Evolutionary conservation across 2,113 vertebrate species (phyloP).

Genomic region (Bubo scandiacus): DNA sequence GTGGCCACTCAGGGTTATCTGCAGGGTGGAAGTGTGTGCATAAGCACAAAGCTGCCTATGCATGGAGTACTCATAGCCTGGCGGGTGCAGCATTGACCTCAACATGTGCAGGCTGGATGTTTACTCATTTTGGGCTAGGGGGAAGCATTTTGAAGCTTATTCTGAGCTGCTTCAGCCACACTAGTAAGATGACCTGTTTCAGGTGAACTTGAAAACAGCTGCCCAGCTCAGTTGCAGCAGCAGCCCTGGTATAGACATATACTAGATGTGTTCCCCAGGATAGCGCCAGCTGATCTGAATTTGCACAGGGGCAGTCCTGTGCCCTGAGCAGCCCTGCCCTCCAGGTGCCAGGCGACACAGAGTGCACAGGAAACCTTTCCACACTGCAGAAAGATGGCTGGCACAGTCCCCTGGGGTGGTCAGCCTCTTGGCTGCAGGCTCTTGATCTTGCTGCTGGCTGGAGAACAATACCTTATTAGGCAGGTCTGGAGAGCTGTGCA

Average conservation of each 20-base stretch:
- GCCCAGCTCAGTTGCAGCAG: background rate
- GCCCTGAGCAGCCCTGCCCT: background rate
- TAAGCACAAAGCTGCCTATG: background rate
- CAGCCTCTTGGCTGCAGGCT: background rate
- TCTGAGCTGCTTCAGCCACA: background rate
- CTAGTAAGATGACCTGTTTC: background rate
- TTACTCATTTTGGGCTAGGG: background rate
- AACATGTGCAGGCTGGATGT: background rate
- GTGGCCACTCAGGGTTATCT: background rate
- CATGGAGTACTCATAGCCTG: accelerated
- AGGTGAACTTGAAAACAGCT: background rate
- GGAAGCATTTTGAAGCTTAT: background rate
- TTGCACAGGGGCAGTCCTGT: background rate
- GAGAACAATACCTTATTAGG: constrained; percentile 64
- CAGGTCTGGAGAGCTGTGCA: constrained; percentile 4
- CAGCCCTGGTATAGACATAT: background rate
- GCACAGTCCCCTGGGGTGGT: background rate
- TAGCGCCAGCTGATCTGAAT: background rate
- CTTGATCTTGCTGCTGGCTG: background rate
- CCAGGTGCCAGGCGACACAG: background rate
- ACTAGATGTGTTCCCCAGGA: background rate
- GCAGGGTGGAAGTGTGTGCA: background rate
- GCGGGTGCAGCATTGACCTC: background rate
- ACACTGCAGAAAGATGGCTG: background rate
- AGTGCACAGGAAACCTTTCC: background rate